Evolutionary conservation across 2,888 invertebrate species (phyloP).

Genomic region (Chloroclysta siterata): DNA sequence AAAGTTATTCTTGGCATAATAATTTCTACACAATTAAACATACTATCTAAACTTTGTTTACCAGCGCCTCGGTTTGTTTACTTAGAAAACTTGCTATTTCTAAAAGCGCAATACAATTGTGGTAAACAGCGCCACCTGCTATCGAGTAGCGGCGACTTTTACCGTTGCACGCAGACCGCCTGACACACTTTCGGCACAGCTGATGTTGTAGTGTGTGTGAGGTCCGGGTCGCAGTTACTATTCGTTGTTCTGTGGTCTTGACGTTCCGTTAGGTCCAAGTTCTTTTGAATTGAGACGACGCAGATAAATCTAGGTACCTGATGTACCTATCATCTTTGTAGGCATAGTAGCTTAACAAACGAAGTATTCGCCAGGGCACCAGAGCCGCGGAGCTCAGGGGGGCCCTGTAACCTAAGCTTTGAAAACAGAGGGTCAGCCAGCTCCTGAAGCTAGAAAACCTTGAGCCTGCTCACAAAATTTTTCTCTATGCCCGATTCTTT

Average conservation of each 20-base stretch:
- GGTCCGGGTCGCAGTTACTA: slow-evolving; percentile 56
- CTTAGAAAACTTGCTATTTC: no score
- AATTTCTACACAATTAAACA: not conserved
- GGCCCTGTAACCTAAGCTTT: no score
- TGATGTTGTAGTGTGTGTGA: slow-evolving; percentile 64
- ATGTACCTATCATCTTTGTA: no score
- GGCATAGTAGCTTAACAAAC: no score
- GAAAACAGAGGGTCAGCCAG: no score
- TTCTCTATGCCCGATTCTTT: no score
- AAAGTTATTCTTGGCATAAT: not conserved
- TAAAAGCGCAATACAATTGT: not conserved
- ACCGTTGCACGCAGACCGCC: slow-evolving; percentile 69
- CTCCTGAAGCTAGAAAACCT: no score
- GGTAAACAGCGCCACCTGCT: slow-evolving; percentile 65
- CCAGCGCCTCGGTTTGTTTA: not conserved
- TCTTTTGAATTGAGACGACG: slow-evolving; percentile 1
- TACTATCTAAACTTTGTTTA: not conserved
- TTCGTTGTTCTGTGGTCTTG: slow-evolving; percentile 36
- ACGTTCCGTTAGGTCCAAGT: slow-evolving; percentile 59
- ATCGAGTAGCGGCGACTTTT: slow-evolving; percentile 64
- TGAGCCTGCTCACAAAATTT: no score
- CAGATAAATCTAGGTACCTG: not conserved
- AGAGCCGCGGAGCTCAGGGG: no score
- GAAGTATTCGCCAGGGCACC: no score
- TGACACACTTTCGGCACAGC: slow-evolving; percentile 81